These are phyloP conservation scores for Smithornis capensis DNA, from an alignment of 2,113 vertebrate species.

Conservation along the genomic window DNA sequence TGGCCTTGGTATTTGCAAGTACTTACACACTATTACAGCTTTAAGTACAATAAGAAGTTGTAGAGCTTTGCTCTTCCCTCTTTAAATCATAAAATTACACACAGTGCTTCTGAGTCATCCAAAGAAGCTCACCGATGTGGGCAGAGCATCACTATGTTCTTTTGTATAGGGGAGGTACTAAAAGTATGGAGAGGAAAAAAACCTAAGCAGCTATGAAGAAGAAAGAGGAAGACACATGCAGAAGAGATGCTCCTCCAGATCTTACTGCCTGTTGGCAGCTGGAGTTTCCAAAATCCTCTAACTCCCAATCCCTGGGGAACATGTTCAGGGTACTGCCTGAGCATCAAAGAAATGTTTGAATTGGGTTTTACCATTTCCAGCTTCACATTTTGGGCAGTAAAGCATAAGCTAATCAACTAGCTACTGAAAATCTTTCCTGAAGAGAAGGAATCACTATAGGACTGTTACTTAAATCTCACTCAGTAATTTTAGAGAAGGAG, in stretches of 20 bases:
- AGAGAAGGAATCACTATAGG: neutral
- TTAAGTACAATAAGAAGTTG: neutral
- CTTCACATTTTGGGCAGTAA: neutral
- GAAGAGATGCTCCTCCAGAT: neutral
- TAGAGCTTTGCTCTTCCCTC: neutral
- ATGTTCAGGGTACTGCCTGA: neutral
- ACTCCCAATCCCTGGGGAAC: neutral
- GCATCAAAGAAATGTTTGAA: neutral
- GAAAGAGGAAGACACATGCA: neutral
- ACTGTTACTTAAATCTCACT: neutral
- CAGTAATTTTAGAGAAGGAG: neutral
- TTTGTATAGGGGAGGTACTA: neutral
- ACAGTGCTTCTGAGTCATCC: neutral
- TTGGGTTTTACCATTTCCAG: neutral
- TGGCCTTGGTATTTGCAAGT: slow-evolving; percentile 43
- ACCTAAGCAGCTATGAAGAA: neutral
- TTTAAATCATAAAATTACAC: neutral
- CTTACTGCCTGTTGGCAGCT: neutral
- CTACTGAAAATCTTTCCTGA: neutral
- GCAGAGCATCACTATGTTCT: neutral
- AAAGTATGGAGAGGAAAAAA: neutral
- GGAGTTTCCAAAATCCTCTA: neutral
- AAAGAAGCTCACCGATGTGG: neutral
- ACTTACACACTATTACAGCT: slow-evolving; percentile 13
- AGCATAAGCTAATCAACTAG: neutral